A percentile compares a stretch with the other conserved stretches of the same genome.
Evolutionary conservation across 37 sponge, comb jelly and placozoan species (phyloP).

Genomic region (Beroe ovata): DNA sequence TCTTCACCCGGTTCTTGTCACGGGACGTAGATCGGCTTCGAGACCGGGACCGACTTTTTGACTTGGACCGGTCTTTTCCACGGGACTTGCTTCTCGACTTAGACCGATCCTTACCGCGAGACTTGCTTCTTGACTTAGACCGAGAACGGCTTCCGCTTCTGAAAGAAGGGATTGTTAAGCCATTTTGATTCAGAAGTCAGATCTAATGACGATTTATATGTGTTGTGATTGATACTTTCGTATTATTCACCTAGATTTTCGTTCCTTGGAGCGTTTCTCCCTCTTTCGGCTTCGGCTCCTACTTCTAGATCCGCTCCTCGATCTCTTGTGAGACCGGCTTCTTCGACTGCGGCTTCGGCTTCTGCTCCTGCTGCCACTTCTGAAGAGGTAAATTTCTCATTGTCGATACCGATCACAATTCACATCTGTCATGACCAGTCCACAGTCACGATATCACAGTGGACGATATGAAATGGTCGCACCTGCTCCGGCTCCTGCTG

Average conservation of each 20-base stretch:
- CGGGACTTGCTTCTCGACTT: constrained; percentile 31
- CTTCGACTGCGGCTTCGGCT: constrained; percentile 31
- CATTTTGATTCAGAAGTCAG: no score
- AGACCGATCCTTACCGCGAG: background rate
- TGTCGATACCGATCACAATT: no score
- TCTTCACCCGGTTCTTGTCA: background rate
- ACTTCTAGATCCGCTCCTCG: constrained; percentile 60
- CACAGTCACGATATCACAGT: no score
- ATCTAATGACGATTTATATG: no score
- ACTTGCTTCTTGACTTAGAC: background rate
- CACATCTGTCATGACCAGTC: no score
- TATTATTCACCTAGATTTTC: background rate
- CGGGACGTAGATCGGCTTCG: constrained; percentile 31
- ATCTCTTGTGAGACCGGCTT: constrained; percentile 55
- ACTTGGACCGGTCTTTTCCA: background rate
- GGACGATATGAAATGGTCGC: no score
- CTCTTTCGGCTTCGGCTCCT: constrained; percentile 39
- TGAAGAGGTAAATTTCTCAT: no score
- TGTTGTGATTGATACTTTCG: background rate
- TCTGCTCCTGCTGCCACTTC: constrained; percentile 13
- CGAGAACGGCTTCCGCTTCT: background rate
- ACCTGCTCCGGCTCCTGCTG: constrained; percentile 30
- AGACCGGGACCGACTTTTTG: background rate
- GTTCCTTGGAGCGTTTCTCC: background rate
- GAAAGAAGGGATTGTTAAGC: no score